Evolutionary conservation across 2,888 invertebrate genomes (phyloP), one percentile per base, ranked within the genome.

Genomic region (Pristionchus japonicus): DNA sequence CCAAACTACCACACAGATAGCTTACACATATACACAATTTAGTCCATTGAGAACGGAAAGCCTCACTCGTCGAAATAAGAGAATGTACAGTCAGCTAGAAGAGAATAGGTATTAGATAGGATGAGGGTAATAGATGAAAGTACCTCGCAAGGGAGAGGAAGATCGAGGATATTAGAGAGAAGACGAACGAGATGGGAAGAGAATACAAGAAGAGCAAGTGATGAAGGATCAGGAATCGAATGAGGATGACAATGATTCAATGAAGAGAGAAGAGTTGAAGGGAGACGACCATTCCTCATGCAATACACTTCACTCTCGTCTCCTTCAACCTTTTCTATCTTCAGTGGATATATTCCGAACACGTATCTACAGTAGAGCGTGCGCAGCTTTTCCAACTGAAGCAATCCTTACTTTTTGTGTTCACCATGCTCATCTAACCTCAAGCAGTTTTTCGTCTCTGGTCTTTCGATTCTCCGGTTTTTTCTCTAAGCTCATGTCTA

Each of bases 111-210:
- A n/a, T n/a, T 4, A 31, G 40, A 13, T 31, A 57, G 7, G 20
- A 27, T n/a, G 0, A 23, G 43, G n/a, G 61, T 17, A 37, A 6
- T 34, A 13, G 9, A 34, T 27, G 20, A 31, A 13, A 0, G 31
- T 82, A 82, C 82, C 82, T 82, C 49, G 40, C 43, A 40, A 61
- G 84, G 84, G 6, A 84, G 84, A 34, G 57, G 57, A 4, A 84
- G 37, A 61, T 84, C 84, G n/a, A 84, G 84, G 23, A 84, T 84
- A 27, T 40, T 34, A 61, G 84, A 84, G 57, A 84, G 84, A 9
- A 84, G 61, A 20, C 15, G 34, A 3, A 84, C 84, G 11, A 84
- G 31, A 84, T 84, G 84, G 61, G 84, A 84, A 27, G 84, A 84
- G 61, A 84, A 84, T 20, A 84, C 37, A 40, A 84, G 57, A 37